Evolutionary conservation across 2,888 invertebrate genomes (phyloP), one percentile per base, ranked within the genome.

Genomic region (Melieria omissa): DNA sequence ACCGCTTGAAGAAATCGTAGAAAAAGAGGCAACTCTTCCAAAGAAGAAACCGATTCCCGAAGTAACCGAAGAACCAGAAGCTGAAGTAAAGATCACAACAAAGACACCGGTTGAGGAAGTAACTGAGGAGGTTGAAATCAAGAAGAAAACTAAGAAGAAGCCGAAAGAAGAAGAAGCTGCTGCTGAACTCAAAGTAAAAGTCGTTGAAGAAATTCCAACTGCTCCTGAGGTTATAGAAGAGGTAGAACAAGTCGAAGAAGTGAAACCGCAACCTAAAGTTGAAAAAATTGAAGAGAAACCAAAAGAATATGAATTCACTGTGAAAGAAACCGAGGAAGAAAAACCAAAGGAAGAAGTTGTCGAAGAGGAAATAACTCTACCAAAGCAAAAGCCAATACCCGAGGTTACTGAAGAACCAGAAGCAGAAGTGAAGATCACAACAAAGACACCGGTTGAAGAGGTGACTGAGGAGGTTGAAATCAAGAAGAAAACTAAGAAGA

Each of bases 331-430:
- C 52, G 67, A 65, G 45, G 42, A 74, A 16, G 77, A 78, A 72
- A 73, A 73, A 16, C 69, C 67, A 5, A 78, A 73, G 29, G 76
- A 79, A n/a, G 74, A 75, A 63, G 68, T 77, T 46, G 55, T 69
- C n/a, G 65, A 76, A 61, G 73, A 84, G 46, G 75, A 78, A 46
- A 77, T 78, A 46, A 64, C 72, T 5, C 73, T 78, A 52, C 76
- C 75, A 7, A 85, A 84, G 55, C 85, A 78, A 75, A 80, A 82
- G n/a, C 77, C 78, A 0, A 74, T 69, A 4, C 73, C 77, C 8
- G 72, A 82, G 44, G 78, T 82, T 60, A 77, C 79, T 7, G 84
- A 85, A 78, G 86, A 85, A 46, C 83, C 83, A 8, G 85, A 83
- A 55, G 84, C 80, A 8, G 82, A 84, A 65, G 80, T 85, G 12